Percentiles rank a stretch among this genome's conserved stretches.
These are phyloP conservation scores for Petrophora chlorosata DNA, from an alignment of 2,888 invertebrate genomes.

Conservation along the genomic window DNA sequence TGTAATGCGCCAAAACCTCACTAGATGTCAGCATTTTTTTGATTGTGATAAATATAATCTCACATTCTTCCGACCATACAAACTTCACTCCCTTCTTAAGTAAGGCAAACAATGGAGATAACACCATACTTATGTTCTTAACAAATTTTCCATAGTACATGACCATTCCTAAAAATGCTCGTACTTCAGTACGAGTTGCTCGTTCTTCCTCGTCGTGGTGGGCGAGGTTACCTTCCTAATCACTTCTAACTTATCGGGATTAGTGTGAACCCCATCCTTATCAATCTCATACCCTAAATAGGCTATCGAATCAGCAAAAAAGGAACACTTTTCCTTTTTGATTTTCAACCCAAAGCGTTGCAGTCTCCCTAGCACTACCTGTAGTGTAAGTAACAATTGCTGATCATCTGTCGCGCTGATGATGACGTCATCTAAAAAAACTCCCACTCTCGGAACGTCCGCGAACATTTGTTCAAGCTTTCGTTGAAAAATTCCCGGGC, in stretches of 20 bases:
- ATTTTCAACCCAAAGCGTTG: no score
- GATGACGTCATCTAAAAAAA: not conserved
- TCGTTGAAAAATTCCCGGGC: slow-evolving; percentile 17
- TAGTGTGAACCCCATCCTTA: no score
- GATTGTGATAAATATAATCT: not conserved
- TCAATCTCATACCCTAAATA: no score
- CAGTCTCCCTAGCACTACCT: no score
- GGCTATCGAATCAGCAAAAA: no score
- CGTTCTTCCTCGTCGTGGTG: no score
- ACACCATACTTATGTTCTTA: not conserved
- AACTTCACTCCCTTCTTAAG: not conserved
- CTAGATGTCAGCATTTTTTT: not conserved
- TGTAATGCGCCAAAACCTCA: not conserved
- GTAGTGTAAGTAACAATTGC: no score
- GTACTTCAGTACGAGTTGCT: not conserved
- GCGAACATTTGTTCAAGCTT: slow-evolving; percentile 9
- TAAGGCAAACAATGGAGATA: not conserved
- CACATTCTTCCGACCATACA: not conserved
- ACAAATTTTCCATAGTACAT: not conserved
- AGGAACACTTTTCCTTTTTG: no score
- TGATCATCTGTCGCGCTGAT: no score
- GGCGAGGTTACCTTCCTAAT: not conserved
- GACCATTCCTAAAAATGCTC: slow-evolving; percentile 8
- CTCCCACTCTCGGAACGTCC: not conserved
- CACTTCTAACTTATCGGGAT: not conserved